Percentiles rank a stretch among this genome's conserved stretches.
Conservation (phyloP, 2,888 invertebrate genomes). For the Melieria crassipennis region DNA sequence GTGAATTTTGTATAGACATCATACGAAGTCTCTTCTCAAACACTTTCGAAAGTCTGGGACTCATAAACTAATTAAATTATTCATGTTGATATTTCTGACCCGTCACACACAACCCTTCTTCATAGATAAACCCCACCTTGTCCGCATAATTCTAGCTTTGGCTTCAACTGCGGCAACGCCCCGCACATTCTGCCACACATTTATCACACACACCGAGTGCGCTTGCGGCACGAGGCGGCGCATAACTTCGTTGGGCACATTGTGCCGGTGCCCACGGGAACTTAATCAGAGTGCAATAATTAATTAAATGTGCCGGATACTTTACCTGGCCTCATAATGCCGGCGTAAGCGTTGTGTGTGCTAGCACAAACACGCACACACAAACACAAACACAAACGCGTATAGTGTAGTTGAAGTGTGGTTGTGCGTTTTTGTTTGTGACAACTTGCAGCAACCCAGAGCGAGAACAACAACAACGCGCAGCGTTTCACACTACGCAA, state of each 20-base stretch:
- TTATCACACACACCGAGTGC: background rate
- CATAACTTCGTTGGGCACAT: no score
- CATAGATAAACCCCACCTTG: no score
- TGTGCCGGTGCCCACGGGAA: background rate
- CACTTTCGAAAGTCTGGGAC: no score
- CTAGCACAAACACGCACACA: constrained; percentile 10
- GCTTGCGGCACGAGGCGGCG: background rate
- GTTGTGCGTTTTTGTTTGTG: background rate
- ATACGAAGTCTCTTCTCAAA: no score
- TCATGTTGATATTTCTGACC: no score
- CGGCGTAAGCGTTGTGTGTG: background rate
- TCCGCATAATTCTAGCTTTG: background rate
- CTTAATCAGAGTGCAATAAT: constrained; percentile 13
- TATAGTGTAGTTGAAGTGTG: background rate
- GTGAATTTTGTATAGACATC: no score
- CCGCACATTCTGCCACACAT: background rate
- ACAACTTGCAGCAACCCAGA: no score
- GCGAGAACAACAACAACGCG: no score
- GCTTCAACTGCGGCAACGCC: background rate
- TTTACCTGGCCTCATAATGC: constrained; percentile 11
- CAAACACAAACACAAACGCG: constrained; percentile 6
- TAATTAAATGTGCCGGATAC: constrained; percentile 18
- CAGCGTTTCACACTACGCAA: background rate
- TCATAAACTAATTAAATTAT: no score
- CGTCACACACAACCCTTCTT: no score